Evolutionary conservation across 2,797 vertebrate genomes (phyloP), one percentile per base, ranked within the genome.

Genomic region (Pseudomugil gertrudae): DNA sequence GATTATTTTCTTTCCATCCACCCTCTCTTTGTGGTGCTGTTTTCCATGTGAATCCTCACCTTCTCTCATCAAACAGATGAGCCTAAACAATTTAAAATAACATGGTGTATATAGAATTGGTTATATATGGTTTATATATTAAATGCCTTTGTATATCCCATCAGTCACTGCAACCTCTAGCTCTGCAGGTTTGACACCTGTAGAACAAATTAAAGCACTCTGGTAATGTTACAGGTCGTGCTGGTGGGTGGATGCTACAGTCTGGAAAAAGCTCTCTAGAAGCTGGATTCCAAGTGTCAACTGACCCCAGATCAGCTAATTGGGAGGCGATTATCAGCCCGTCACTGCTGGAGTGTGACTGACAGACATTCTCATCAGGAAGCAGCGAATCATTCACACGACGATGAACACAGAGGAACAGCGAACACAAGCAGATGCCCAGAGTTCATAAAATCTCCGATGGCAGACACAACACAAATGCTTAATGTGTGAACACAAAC

Each of bases 261-360:
- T 32, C 57, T 24, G 17, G 45, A 58, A 67, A 26, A 33, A 80
- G 54, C 55, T 57, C 6, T 38, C 55, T 9, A 24, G 5, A 38
- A 57, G 21, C 38, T 24, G 14, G 33, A 36, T 38, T 23, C 47
- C 38, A 45, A 43, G 24, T 19, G 30, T 35, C 36, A 7, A n/a
- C 29, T 54, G 62, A 35, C 72, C 40, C 19, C 60, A 66, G 43
- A 74, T 27, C 1, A 29, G 60, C 52, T 84, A 80, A 87, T 70
- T 80, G 71, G 59, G 48, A 60, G 72, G 29, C 78, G 73, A 82
- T 83, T 82, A 84, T 76, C 80, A 67, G 45, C 61, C 65, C 27
- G 53, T 79, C 75, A 70, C 80, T 66, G 70, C 45, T 78, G 64
- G 72, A 63, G 59, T 72, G 76, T 84, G 83, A 84, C 62, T 78